Evolutionary conservation across 1,140 invertebrate species (phyloP).

Genomic region (Lasioglossum albipes): DNA sequence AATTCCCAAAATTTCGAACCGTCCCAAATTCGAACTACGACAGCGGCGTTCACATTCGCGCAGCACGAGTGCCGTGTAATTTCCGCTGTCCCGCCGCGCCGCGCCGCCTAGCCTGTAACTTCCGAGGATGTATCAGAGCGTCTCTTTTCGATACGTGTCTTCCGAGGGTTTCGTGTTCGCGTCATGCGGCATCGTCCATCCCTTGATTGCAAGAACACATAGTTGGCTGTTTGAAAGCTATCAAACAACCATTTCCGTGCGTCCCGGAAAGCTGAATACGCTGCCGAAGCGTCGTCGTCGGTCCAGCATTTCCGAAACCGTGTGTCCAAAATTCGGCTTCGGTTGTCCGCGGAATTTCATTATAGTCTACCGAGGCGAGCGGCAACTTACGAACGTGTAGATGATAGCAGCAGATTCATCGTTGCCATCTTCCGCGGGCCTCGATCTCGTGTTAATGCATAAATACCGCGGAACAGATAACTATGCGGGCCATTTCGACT

Average conservation of each 20-base stretch:
- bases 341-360: background rate
- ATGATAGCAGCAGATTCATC: background rate
- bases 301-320: no score
- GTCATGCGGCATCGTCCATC: background rate
- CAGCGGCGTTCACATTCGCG: background rate
- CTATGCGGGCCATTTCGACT: conserved; percentile 9
- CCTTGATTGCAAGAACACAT: background rate
- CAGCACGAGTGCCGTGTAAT: background rate
- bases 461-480: conserved; percentile 1
- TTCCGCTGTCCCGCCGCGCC: background rate
- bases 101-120: background rate
- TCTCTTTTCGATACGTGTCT: background rate
- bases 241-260: conserved; percentile 10
- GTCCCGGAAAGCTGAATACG: background rate
- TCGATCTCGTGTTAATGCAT: background rate
- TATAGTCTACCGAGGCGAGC: background rate
- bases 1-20: background rate
- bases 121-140: background rate
- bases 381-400: background rate
- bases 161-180: background rate
- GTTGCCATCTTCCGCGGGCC: background rate
- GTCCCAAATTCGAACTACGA: background rate
- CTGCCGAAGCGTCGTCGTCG: background rate
- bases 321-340: background rate
- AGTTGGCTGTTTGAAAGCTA: conserved; percentile 14